phyloP scores from a whole-genome alignment of 64 coral and sea anemone species.

The Orbicella faveolata region DNA sequence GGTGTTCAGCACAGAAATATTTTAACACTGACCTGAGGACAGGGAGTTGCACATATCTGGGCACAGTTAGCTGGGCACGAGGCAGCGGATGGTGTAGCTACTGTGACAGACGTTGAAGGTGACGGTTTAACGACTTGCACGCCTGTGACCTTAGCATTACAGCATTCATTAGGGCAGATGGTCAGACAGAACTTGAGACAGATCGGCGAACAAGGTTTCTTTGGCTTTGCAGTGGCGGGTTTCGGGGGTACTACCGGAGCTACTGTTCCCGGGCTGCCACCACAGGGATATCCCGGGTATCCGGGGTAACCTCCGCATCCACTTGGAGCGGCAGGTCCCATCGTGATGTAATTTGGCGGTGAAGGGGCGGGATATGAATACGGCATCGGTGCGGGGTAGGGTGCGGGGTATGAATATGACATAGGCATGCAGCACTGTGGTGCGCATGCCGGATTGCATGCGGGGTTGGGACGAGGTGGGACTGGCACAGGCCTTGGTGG shows the following conservation, averaged over 20 bases:
- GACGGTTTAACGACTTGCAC: constrained; percentile 37
- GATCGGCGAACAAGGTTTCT: constrained; percentile 59
- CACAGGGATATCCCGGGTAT: constrained; percentile 19
- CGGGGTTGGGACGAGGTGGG: constrained; percentile 31
- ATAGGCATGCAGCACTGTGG: constrained; percentile 71
- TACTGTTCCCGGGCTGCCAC: background rate
- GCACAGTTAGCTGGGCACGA: constrained; percentile 2
- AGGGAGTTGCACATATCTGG: constrained; percentile 16
- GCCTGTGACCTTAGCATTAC: constrained; percentile 29
- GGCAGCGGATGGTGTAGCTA: background rate
- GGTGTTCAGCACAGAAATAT: background rate
- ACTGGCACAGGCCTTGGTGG: constrained; percentile 50
- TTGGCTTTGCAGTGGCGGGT: constrained; percentile 14
- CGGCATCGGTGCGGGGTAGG: constrained; percentile 59
- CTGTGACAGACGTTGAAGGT: background rate
- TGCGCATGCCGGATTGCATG: constrained; percentile 67
- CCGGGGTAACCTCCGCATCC: constrained; percentile 9
- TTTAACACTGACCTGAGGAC: constrained; percentile 35
- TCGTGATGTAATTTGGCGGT: background rate
- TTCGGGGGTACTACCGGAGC: constrained; percentile 19
- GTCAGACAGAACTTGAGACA: constrained; percentile 87
- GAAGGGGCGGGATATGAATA: constrained; percentile 2
- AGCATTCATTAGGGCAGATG: constrained; percentile 82
- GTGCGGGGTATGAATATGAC: constrained; percentile 27
- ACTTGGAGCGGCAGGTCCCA: background rate